Evolutionary conservation across 2,797 vertebrate species (phyloP).

Genomic region (Acanthis flammea): DNA sequence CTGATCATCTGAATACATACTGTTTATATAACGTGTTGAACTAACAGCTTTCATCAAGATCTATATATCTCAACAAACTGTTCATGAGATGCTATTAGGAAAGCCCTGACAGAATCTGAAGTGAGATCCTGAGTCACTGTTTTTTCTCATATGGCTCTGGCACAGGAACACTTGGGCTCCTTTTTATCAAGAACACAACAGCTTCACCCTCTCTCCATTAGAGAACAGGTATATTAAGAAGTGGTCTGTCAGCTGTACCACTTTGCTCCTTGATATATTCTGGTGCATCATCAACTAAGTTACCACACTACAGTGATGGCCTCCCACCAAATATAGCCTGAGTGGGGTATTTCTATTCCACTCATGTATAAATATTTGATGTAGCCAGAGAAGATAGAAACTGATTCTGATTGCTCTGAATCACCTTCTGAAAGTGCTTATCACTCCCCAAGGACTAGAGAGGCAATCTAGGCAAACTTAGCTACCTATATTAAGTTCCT

Average conservation of each 20-base stretch:
- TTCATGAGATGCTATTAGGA: neutral
- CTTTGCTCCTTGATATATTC: neutral
- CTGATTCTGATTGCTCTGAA: neutral
- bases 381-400: neutral
- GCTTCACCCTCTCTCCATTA: neutral
- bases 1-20: neutral
- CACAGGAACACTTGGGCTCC: neutral
- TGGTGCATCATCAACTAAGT: neutral
- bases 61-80: neutral
- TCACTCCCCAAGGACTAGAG: neutral
- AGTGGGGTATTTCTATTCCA: neutral
- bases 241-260: neutral
- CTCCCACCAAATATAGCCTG: neutral
- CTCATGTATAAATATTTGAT: neutral
- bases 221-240: neutral
- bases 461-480: neutral
- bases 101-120: neutral
- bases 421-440: neutral
- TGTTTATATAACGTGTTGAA: neutral
- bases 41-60: neutral
- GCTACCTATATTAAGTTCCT: neutral
- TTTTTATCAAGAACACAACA: neutral
- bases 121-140: neutral
- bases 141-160: neutral
- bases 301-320: neutral